Percentiles rank a stretch among this genome's conserved stretches.
These are phyloP conservation scores for Trogon surrucura DNA, from an alignment of 2,113 vertebrate species.

Conservation along the genomic window DNA sequence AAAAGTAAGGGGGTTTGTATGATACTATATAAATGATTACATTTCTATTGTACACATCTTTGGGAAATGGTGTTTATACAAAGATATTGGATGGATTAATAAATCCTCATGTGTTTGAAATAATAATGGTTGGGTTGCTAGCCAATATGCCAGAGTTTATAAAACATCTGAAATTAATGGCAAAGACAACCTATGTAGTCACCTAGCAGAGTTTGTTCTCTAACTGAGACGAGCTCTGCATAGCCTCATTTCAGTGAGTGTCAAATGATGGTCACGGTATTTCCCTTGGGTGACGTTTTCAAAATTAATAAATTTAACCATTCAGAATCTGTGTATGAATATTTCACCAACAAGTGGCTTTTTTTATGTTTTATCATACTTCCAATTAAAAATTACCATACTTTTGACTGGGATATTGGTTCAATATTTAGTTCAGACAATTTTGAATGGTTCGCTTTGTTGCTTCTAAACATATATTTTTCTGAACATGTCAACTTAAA, in stretches of 20 bases:
- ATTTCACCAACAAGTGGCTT: neutral
- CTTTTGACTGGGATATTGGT: neutral
- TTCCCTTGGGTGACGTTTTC: neutral
- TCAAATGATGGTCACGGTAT: neutral
- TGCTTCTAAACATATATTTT: neutral
- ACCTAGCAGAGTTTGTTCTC: neutral
- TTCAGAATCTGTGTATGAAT: neutral
- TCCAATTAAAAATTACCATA: neutral
- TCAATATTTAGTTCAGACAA: neutral
- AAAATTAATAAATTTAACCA: neutral
- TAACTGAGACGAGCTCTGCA: neutral
- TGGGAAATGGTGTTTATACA: constrained; percentile 22
- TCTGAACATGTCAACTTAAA: neutral
- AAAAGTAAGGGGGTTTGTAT: neutral
- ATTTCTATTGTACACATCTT: neutral
- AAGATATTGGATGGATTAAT: constrained; percentile 26
- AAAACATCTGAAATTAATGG: neutral
- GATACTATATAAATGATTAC: neutral
- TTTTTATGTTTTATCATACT: neutral
- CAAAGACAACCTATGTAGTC: neutral
- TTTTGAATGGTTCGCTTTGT: neutral
- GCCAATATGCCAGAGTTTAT: neutral
- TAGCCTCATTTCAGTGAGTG: neutral
- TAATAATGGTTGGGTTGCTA: neutral
- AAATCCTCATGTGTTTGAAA: neutral